Base-by-base conservation (phyloP, 2,113 vertebrate species). In the Chaenocephalus aceratus region DNA sequence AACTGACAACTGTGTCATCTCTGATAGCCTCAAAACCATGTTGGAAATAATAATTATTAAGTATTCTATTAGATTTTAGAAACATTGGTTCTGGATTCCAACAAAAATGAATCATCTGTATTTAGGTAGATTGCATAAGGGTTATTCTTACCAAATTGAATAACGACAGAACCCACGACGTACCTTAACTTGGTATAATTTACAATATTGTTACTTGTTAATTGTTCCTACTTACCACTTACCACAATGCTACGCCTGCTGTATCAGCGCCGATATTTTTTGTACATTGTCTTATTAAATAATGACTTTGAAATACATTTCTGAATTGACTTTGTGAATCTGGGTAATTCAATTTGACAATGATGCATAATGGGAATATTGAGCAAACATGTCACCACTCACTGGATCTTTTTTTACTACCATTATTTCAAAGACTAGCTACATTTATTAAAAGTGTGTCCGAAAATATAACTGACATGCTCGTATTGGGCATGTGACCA, bases 251-350 rank as follows among this genome's bases (percentile, higher is more conserved):
- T 83, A 62, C 23, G 53, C 80, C 76, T 86, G 79, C 79, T 89
- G 80, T 89, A 86, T 80, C 87, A 88, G 90, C 72, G 79, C 83
- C 82, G 82, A 77, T 89, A 88, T 90, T 94, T 30, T 94, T 94
- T 95, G 92, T 95, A 94, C 88, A 90, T 93, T 93, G 91, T 93
- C 91, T 93, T 90, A 94, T 89, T 93, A 92, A 94, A 94, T 79
- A 78, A 92, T 88, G 88, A 91, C 82, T 93, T 90, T 89, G 81
- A 93, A 91, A 89, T 83, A 79, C 78, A 79, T 53, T 41, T 72
- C 44, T 75, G 77, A 75, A 23, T 16, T 73, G 63, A 59, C 5
- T 82, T 69, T 78, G 44, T 86, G 57, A 80, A 61, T 72, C 2
- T 65, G 65, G 59, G 12, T 66, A 54, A 61, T 74, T 85, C 10